Evolutionary conservation across 2,888 invertebrate species (phyloP).

Genomic region (Galerucella nymphaeae): DNA sequence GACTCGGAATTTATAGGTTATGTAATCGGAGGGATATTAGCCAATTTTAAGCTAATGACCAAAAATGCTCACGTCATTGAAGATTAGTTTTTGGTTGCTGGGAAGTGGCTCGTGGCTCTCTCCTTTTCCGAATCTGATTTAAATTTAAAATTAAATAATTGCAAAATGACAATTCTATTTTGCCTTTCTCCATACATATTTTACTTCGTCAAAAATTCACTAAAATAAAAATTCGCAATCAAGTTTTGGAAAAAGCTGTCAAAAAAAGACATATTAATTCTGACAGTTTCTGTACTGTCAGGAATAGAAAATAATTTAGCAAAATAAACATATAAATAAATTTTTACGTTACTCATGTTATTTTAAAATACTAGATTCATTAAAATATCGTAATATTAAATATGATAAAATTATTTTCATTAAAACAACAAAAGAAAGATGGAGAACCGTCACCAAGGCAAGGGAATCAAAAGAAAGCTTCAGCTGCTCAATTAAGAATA

Average conservation of each 20-base stretch:
- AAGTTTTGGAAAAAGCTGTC: background rate
- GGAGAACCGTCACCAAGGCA: constrained; percentile 84
- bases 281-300: constrained; percentile 28
- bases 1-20: background rate
- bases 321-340: constrained; percentile 42
- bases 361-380: constrained; percentile 27
- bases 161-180: too few relatives aligned
- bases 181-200: too few relatives aligned
- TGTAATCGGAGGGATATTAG: too few relatives aligned
- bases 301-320: constrained; percentile 34
- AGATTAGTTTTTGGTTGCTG: too few relatives aligned
- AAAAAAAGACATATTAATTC: background rate
- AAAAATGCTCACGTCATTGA: too few relatives aligned
- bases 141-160: too few relatives aligned
- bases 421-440: constrained; percentile 99
- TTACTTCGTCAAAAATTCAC: constrained; percentile 2
- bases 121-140: too few relatives aligned
- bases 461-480: constrained; percentile 89
- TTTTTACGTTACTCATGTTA: constrained; percentile 42
- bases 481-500: constrained; percentile 96
- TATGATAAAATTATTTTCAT: constrained; percentile 98
- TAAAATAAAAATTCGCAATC: background rate
- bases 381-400: constrained; percentile 52
- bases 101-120: too few relatives aligned
- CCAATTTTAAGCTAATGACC: too few relatives aligned